Percentiles rank a stretch among this genome's conserved stretches.
phyloP scores from a whole-genome alignment of 2,113 vertebrate species.

The Globicephala melas region DNA sequence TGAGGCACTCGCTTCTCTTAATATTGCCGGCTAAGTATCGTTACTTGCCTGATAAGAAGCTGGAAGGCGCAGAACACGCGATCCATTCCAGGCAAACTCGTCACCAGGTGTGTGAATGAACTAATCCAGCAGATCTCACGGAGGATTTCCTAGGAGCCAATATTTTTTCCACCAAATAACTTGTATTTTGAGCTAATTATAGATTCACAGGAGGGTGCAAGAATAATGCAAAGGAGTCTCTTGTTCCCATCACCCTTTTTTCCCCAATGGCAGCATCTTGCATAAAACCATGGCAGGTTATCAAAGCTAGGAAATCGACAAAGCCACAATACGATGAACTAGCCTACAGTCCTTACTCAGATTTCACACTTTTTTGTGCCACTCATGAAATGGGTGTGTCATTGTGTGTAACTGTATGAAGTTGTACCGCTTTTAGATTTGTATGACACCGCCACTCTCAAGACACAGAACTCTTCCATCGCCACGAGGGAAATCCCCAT shows the following conservation, averaged over 20 bases:
- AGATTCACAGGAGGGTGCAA: neutral
- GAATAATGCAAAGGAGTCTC: neutral
- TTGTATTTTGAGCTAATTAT: neutral
- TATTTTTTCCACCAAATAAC: neutral
- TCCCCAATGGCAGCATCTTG: neutral
- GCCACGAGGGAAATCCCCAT: neutral
- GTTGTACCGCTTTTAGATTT: neutral
- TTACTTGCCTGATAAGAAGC: neutral
- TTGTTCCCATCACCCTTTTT: neutral
- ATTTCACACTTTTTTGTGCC: neutral
- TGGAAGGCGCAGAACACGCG: neutral
- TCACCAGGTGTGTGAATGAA: neutral
- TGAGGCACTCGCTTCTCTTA: neutral
- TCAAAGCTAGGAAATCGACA: neutral
- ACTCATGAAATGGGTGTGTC: neutral
- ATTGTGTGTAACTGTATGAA: neutral
- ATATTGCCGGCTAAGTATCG: too few species aligned
- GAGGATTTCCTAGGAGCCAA: neutral
- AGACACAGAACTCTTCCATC: neutral
- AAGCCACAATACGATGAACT: too few species aligned
- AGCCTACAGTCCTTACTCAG: neutral
- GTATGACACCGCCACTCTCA: neutral
- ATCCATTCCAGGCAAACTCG: neutral
- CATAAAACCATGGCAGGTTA: neutral
- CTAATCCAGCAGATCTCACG: neutral